phyloP scores from a whole-genome alignment of 1,140 invertebrate genomes.

The Penaeus chinensis region DNA sequence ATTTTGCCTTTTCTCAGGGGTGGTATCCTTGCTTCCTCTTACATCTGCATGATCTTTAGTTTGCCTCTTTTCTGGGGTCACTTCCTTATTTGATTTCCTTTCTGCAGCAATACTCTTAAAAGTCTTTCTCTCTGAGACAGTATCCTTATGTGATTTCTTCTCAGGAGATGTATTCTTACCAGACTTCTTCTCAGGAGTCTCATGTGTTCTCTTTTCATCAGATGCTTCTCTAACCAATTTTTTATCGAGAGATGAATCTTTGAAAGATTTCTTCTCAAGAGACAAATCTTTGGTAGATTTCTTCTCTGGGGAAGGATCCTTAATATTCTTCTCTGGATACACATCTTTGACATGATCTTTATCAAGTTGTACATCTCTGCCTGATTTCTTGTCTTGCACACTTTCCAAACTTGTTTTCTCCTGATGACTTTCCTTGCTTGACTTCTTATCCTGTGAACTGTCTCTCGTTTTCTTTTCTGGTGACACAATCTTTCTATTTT shows the following conservation, averaged over 20 bases:
- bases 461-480: no score
- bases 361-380: no score
- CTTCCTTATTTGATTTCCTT: conserved; percentile 4
- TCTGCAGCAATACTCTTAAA: neutral
- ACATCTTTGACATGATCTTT: no score
- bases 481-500: no score
- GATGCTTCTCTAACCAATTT: conserved; percentile 19
- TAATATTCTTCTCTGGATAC: neutral
- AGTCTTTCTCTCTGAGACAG: conserved; percentile 15
- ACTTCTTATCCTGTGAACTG: no score
- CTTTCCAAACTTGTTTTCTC: no score
- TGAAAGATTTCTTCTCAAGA: neutral
- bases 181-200: conserved; percentile 17
- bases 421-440: no score
- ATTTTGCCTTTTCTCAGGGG: conserved; percentile 34
- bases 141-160: conserved; percentile 25
- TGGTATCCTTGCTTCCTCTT: conserved; percentile 10
- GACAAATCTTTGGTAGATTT: conserved; percentile 4
- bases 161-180: conserved; percentile 2
- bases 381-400: no score
- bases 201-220: conserved; percentile 25
- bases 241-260: conserved; percentile 20
- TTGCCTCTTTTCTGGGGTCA: neutral
- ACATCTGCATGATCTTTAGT: neutral
- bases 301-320: neutral